Evolutionary conservation across 2,113 vertebrate genomes (phyloP), one percentile per base, ranked within the genome.

Genomic region (Neodon shergylaensis): DNA sequence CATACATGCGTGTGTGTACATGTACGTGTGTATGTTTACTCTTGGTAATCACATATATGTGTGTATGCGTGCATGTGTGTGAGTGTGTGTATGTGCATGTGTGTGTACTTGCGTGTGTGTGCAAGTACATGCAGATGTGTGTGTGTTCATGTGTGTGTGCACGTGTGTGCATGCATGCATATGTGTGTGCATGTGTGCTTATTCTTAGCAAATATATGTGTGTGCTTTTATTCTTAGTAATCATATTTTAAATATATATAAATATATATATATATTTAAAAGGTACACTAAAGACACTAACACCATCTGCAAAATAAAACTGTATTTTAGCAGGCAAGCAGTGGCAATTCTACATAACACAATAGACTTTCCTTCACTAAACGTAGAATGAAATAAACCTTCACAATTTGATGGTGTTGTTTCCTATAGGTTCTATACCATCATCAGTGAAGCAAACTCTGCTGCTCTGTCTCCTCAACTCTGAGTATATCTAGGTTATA

Each of bases 391-490:
- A 83, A 94, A 90, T 6, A 90, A 83, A 88, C n/a, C n/a, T 92
- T 65, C 28, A 28, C 26, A 42, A 17, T 68, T 88, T 81, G 36
- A 88, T 52, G 1, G 21, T 16, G 7, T 54, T 76, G 39, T 68
- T 95, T 93, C 77, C 77, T 76, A 94, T 73, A 93, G 90, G 93
- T 54, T 63, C 63, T 31, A 77, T 0, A 2, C 78, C 86, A 83
- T 90, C 97, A 92, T 95, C 79, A 86, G 33, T 70, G 66, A 68
- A 66, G 54, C 73, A n/a, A 44, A 7, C 44, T 91, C 84, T 96
- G 81, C 93, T 93, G n/a, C 44, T 91, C 84, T 96, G 81, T 90
- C 97, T 95, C 77, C 81, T 68, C 52, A 87, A 72, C 16, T 92
- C 61, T 19, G n/a, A 88, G n/a, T 36, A 88, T 79, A 63, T 90